These are phyloP conservation scores for Caenorhabditis remanei DNA, from an alignment of 1,140 invertebrate genomes.

Conservation along the genomic window DNA sequence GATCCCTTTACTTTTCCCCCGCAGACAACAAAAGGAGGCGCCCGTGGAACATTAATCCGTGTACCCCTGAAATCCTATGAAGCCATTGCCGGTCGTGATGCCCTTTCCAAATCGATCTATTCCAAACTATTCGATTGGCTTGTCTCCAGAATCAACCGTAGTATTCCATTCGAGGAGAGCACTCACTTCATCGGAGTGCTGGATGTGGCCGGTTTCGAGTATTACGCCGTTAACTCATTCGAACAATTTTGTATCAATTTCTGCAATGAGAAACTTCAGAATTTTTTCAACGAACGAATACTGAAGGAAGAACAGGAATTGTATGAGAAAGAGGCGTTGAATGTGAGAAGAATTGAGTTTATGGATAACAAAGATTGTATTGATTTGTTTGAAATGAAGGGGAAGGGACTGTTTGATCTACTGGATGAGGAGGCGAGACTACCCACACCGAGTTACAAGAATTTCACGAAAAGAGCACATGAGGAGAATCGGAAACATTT, in stretches of 20 bases:
- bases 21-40: slow-evolving; percentile 86
- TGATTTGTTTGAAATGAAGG: slow-evolving; percentile 91
- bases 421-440: slow-evolving; percentile 96
- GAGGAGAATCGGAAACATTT: slow-evolving; percentile 86
- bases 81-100: slow-evolving; percentile 88
- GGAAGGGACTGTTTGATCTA: slow-evolving; percentile 89
- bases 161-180: slow-evolving; percentile 83
- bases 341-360: slow-evolving; percentile 92
- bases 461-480: slow-evolving; percentile 94
- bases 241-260: slow-evolving; percentile 97
- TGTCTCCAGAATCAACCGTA: slow-evolving; percentile 86
- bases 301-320: slow-evolving; percentile 86
- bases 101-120: slow-evolving; percentile 94
- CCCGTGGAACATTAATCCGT: slow-evolving; percentile 96
- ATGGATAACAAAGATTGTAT: slow-evolving; percentile 97
- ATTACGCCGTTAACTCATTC: slow-evolving; percentile 93
- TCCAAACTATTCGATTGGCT: slow-evolving; percentile 95
- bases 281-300: slow-evolving; percentile 99
- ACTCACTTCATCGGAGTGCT: slow-evolving; percentile 93
- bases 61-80: slow-evolving; percentile 94
- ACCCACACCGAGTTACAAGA: slow-evolving; percentile 88
- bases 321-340: slow-evolving; percentile 92
- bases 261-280: slow-evolving; percentile 98
- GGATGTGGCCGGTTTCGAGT: slow-evolving; percentile 98
- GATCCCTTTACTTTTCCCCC: too few species aligned